Percentiles rank a stretch among this genome's conserved stretches.
These are phyloP conservation scores for Leptura quadrifasciata DNA, from an alignment of 2,888 invertebrate species.

Conservation along the genomic window DNA sequence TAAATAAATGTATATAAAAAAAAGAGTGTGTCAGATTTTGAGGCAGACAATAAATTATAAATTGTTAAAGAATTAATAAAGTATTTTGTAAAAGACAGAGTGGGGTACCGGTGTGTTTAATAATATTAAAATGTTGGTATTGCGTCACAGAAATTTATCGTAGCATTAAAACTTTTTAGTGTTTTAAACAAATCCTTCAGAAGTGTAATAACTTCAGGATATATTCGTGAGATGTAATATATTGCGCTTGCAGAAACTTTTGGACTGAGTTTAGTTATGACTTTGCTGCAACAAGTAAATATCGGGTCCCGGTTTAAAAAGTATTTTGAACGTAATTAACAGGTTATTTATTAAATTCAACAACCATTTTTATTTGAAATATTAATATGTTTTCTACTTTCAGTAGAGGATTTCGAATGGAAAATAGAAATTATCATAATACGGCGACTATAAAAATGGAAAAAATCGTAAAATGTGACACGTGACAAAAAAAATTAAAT, in stretches of 20 bases:
- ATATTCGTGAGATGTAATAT: slow-evolving; percentile 48
- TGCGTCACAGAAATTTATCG: slow-evolving; percentile 2
- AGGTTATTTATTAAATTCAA: too few species aligned
- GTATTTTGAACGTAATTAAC: slow-evolving; percentile 32
- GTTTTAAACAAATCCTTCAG: slow-evolving; percentile 30
- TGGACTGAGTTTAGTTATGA: slow-evolving; percentile 48
- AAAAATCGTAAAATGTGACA: too few species aligned
- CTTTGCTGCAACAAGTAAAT: slow-evolving; percentile 53
- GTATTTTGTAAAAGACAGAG: background rate
- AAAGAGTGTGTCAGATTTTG: too few species aligned
- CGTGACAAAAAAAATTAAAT: too few species aligned
- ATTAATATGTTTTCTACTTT: too few species aligned
- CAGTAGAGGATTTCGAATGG: too few species aligned
- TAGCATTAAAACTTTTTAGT: slow-evolving; percentile 21
- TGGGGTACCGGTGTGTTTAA: background rate
- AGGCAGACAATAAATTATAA: too few species aligned
- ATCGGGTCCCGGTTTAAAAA: slow-evolving; percentile 52
- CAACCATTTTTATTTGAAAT: too few species aligned
- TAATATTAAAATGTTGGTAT: background rate
- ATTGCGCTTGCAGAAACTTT: slow-evolving; percentile 48
- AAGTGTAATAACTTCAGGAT: slow-evolving; percentile 41
- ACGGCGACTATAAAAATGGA: too few species aligned
- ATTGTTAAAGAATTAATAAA: background rate
- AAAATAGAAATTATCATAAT: too few species aligned
- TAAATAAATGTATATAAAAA: too few species aligned